Conservation (phyloP, 1,140 invertebrate genomes). For the Heliconius hewitsoni region DNA sequence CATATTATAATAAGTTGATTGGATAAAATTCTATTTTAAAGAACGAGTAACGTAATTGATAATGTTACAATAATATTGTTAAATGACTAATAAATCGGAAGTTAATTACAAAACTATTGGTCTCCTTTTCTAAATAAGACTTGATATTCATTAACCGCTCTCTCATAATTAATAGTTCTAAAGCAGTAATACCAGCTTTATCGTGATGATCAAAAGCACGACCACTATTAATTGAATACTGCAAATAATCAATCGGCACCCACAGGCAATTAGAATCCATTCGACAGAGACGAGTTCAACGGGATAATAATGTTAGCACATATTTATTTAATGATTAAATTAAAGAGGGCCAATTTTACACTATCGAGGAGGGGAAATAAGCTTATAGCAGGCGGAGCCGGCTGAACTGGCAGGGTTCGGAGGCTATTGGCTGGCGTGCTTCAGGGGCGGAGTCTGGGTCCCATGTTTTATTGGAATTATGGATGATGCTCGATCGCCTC, state of each 20-base stretch:
- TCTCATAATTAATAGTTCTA: slow-evolving; percentile 45
- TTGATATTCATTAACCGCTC: slow-evolving; percentile 40
- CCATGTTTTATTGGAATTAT: slow-evolving; percentile 80
- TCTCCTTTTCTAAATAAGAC: slow-evolving; percentile 35
- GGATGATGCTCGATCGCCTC: slow-evolving; percentile 69
- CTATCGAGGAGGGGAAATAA: slow-evolving; percentile 65
- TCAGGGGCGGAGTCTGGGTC: slow-evolving; percentile 72
- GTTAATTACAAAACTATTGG: slow-evolving; percentile 39
- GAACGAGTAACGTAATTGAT: not conserved
- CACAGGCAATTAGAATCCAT: slow-evolving; percentile 58
- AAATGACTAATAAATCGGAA: slow-evolving; percentile 28
- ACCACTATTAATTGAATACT: slow-evolving; percentile 68
- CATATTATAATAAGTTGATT: not conserved
- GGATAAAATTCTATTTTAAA: not conserved
- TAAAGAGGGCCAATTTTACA: slow-evolving; percentile 69
- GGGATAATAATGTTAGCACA: slow-evolving; percentile 63
- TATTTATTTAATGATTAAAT: slow-evolving; percentile 70
- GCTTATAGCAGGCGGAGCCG: slow-evolving; percentile 70
- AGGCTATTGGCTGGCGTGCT: slow-evolving; percentile 71
- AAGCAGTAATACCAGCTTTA: slow-evolving; percentile 40
- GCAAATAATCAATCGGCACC: slow-evolving; percentile 64
- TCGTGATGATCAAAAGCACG: slow-evolving; percentile 63
- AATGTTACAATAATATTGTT: not conserved
- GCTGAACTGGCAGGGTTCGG: slow-evolving; percentile 50
- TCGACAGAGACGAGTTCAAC: slow-evolving; percentile 48